These are phyloP conservation scores for Chymomyza costata DNA, from an alignment of 1,140 invertebrate genomes.

Conservation along the genomic window DNA sequence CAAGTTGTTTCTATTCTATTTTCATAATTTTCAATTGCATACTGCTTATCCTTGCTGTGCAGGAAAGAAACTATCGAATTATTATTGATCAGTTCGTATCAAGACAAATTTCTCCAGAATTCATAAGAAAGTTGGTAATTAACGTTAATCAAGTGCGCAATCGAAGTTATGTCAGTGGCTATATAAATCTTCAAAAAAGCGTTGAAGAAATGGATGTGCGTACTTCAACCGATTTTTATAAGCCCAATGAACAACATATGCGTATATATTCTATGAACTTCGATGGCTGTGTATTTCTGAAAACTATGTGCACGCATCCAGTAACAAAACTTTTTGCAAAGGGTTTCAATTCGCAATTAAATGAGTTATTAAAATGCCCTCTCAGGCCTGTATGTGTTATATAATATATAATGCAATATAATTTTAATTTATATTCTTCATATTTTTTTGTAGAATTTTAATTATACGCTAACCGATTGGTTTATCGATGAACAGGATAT, in stretches of 20 bases:
- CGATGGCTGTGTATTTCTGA: conserved; percentile 28
- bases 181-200: conserved; percentile 9
- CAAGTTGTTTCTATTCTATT: not conserved
- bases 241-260: conserved; percentile 14
- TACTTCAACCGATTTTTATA: conserved; percentile 25
- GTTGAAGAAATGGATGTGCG: conserved; percentile 17
- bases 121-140: too few relatives aligned
- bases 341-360: conserved; percentile 18
- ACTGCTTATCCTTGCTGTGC: not conserved
- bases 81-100: conserved; percentile 9
- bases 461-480: conserved; percentile 33
- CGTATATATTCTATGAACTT: conserved; percentile 26
- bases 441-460: conserved; percentile 27
- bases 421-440: not conserved
- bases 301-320: conserved; percentile 22
- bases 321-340: conserved; percentile 30
- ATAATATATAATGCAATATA: too few relatives aligned
- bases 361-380: conserved; percentile 19
- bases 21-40: too few relatives aligned
- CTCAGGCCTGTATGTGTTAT: conserved; percentile 13
- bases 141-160: not conserved
- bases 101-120: too few relatives aligned
- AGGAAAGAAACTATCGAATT: conserved; percentile 5
- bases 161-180: conserved; percentile 1
- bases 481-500: conserved; percentile 24